Evolutionary conservation across 2,888 invertebrate species (phyloP), one percentile per base, ranked within the genome.

Genomic region (Blastobasis lacticolella): DNA sequence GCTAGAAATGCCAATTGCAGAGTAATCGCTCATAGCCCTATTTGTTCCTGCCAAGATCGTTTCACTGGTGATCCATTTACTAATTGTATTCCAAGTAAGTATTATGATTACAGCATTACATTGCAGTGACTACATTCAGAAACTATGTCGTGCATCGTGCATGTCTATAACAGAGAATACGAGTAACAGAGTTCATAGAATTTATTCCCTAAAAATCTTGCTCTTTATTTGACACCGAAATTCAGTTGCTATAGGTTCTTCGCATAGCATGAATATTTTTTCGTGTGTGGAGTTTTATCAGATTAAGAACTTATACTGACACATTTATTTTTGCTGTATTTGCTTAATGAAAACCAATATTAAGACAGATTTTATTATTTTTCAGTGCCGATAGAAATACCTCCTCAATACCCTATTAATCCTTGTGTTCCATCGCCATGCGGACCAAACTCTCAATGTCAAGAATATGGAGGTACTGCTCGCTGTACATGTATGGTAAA

Each of bases 11-110:
- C 96, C 7, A 90, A 91, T 51, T 96, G 96, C 63, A 92, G 92
- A 75, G 95, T 95, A 36, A 91, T 94, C 56, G 93, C 94, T 64
- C 96, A 96, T 69, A 94, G 94, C 70, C 95, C 96, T 2, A 91
- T 94, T 58, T 95, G 95, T 71, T 92, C 92, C 23, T 95, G 95
- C 71, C 90, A 91, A 57, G 79, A 90, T 10, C 90, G 92, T 49
- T 92, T 90, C 64, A 93, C 93, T 9, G 95, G 95, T n/a, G 94
- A 95, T 89, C 93, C 95, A 4, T 94, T 95, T 70, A 90, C 80
- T 7, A 81, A 82, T 60, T 89, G 88, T 88, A 45, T 90, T 80
- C 74, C 92, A 88, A 68, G 88, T 88, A 72, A 75, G 76, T 71
- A 58, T 51, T 37, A 45, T 42, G 7, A 49, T 47, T 49, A 6